phyloP scores from a whole-genome alignment of 2,888 invertebrate genomes.

The Scaptomyza polygonia region DNA sequence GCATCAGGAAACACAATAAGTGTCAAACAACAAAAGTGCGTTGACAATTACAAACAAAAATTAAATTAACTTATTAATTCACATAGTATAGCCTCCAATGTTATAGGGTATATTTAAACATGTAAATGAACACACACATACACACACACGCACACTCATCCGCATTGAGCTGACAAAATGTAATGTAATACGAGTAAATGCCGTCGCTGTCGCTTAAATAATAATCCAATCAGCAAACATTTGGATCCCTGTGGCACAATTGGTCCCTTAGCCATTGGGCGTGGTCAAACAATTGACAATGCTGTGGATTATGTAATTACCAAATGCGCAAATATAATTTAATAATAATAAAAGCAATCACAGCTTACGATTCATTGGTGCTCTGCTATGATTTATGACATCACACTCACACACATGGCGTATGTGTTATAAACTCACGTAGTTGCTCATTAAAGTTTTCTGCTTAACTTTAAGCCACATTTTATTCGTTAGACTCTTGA shows the following conservation, averaged over 20 bases:
- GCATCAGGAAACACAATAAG: conserved; percentile 46
- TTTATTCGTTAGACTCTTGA: background rate
- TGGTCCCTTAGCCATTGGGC: conserved; percentile 7
- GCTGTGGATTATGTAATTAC: conserved; percentile 63
- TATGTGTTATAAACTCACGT: conserved; percentile 19
- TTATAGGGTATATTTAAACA: conserved; percentile 42
- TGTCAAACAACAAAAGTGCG: conserved; percentile 74
- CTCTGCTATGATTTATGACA: conserved; percentile 32
- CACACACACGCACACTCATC: background rate
- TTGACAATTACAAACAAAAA: conserved; percentile 79
- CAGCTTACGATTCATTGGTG: conserved; percentile 23
- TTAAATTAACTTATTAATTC: conserved; percentile 80
- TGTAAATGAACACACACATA: conserved; percentile 42
- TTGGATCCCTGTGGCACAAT: conserved; percentile 40
- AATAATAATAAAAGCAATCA: conserved; percentile 57
- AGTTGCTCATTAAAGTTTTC: conserved; percentile 35
- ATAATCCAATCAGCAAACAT: conserved; percentile 79
- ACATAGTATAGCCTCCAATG: conserved; percentile 16
- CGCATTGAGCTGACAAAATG: conserved; percentile 61
- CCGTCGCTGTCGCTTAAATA: conserved; percentile 65
- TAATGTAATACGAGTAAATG: conserved; percentile 73
- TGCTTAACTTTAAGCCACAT: conserved; percentile 1
- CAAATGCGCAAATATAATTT: conserved; percentile 67
- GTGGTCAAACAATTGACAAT: conserved; percentile 62
- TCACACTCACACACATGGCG: conserved; percentile 13